Conservation (phyloP, 2,797 vertebrate species). For the Chanos chanos region DNA sequence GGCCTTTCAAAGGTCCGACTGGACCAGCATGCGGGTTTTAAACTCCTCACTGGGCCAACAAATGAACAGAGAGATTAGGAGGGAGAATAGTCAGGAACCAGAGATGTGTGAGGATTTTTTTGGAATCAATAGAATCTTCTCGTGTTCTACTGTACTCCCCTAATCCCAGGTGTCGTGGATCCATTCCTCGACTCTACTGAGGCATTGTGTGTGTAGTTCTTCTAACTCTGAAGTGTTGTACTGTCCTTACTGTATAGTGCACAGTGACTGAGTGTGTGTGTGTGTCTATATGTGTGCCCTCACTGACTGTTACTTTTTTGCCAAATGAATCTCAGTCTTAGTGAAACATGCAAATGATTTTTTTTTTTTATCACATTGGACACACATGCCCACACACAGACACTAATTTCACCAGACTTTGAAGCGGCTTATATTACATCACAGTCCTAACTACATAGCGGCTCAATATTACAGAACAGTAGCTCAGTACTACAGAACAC, state of each 20-base stretch:
- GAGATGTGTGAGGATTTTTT: too few relatives aligned
- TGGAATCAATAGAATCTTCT: constrained; percentile 57
- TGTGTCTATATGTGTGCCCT: too few relatives aligned
- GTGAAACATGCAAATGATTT: too few relatives aligned
- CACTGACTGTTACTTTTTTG: too few relatives aligned
- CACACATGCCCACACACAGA: constrained; percentile 8
- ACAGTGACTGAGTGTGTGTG: constrained; percentile 57
- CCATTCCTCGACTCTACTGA: constrained; percentile 44
- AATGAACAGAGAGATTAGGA: constrained; percentile 16
- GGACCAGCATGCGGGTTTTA: constrained; percentile 17
- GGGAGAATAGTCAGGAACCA: constrained; percentile 2
- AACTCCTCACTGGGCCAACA: too few relatives aligned
- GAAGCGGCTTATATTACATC: too few relatives aligned
- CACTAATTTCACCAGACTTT: too few relatives aligned
- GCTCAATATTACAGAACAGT: too few relatives aligned
- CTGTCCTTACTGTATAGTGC: too few relatives aligned
- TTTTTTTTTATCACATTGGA: not conserved
- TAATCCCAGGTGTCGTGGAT: constrained; percentile 40
- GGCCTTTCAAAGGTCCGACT: constrained; percentile 8
- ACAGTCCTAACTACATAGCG: too few relatives aligned
- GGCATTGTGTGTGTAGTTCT: constrained; percentile 47
- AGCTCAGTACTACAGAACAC: too few relatives aligned
- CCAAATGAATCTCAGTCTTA: too few relatives aligned
- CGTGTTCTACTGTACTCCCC: constrained; percentile 59
- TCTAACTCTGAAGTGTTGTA: constrained; percentile 58